Evolutionary conservation across 2,113 vertebrate genomes (phyloP).

Genomic region (Guaruba guarouba): DNA sequence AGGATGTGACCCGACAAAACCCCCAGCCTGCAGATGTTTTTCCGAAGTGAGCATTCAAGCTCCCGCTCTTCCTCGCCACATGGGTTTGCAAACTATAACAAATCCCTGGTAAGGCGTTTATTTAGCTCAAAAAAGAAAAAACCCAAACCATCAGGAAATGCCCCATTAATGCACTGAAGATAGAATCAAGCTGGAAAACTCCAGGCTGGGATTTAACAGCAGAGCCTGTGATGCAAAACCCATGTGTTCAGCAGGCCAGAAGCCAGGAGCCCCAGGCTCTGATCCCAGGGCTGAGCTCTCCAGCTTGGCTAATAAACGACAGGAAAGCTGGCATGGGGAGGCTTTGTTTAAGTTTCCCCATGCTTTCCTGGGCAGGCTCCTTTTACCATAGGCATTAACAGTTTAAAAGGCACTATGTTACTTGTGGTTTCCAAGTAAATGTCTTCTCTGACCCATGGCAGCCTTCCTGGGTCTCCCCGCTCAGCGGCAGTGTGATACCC

Average conservation of each 20-base stretch:
- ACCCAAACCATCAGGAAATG: slow-evolving; percentile 5
- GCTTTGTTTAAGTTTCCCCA: background rate
- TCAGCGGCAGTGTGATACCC: accelerated
- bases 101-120: background rate
- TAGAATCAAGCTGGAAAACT: background rate
- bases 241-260: slow-evolving; percentile 9
- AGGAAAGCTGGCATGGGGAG: background rate
- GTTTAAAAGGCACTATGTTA: background rate
- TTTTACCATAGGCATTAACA: background rate
- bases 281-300: background rate
- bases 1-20: background rate
- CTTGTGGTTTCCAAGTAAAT: background rate
- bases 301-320: background rate
- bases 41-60: background rate
- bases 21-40: background rate
- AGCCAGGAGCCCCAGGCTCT: slow-evolving; percentile 30
- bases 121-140: background rate
- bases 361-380: background rate
- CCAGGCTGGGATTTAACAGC: background rate
- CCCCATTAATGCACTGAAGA: background rate
- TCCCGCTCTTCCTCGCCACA: background rate
- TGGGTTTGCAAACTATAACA: background rate
- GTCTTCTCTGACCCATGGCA: accelerated
- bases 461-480: accelerated
- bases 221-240: background rate